Base-by-base conservation (phyloP, 1,140 invertebrate genomes). In the Drosophila malerkotliana region DNA sequence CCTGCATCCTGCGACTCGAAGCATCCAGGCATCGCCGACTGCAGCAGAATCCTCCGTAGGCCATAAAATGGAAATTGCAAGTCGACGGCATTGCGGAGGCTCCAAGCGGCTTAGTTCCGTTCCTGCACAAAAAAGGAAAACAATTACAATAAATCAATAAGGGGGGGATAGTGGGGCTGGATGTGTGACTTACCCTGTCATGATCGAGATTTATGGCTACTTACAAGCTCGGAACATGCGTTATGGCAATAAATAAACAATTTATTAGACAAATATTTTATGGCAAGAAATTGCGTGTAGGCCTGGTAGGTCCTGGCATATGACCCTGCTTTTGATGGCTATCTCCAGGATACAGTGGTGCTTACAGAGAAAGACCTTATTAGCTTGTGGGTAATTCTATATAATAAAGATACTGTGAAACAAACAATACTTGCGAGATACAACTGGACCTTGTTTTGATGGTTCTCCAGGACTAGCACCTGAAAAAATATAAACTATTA, bases 171-270 rank as follows among this genome's bases (percentile, higher is more conserved):
- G 15, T 14, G 41, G 51, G 18, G 30, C 26, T 14, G 5, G n/a
- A 10, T 14, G 14, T 37, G 8, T 26, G 58, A 72, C 59, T 72
- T 68, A 57, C 44, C 30, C 51, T 74, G 77, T 79, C 77, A 79
- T 79, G 77, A 59, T 64, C 24, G 8, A 56, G 74, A 79, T 79
- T 79, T 79, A 79, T 79, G 41, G 69, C 75, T 44, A 78, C 67
- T 72, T 72, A 72, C 60, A 47, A 58, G 69, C 34, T 26, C 15
- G 44, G 37, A 74, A 37, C 54, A 48, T 58, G 34, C 47, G 41
- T 48, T 56, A 15, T 26, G 30, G 71, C 77, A 75, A 80, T 80
- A 80, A 80, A 80, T 80, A 80, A 79, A 75, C 64, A 79, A 72
- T 80, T 79, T 75, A 55, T 71, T 66, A 72, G 67, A 61, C 69